Evolutionary conservation across 1,140 invertebrate genomes (phyloP).

Genomic region (Phymastichus coffea): DNA sequence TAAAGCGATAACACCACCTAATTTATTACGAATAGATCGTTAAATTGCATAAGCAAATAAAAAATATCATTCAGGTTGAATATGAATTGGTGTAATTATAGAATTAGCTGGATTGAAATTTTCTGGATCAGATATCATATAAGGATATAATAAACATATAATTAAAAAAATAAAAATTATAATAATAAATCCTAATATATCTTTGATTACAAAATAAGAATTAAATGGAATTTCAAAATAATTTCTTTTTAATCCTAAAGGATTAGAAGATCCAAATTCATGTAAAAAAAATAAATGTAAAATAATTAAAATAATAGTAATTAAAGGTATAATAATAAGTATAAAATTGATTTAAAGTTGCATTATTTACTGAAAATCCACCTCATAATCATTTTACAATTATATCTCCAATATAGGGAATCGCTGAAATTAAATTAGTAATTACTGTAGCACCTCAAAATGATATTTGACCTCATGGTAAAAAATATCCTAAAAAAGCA

Average conservation of each 20-base stretch:
- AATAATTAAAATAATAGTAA: slow-evolving; percentile 61
- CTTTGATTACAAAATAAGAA: slow-evolving; percentile 60
- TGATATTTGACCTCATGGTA: slow-evolving; percentile 41
- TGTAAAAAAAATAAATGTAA: slow-evolving; percentile 66
- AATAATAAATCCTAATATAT: slow-evolving; percentile 58
- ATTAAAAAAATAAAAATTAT: slow-evolving; percentile 53
- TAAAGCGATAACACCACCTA: slow-evolving; percentile 66
- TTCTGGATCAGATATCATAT: slow-evolving; percentile 63
- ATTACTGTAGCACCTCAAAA: slow-evolving; percentile 73
- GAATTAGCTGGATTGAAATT: slow-evolving; percentile 63
- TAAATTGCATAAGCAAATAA: slow-evolving; percentile 72
- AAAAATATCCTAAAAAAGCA: slow-evolving; percentile 66
- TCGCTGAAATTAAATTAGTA: slow-evolving; percentile 68
- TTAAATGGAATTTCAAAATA: slow-evolving; percentile 61
- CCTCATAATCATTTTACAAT: slow-evolving; percentile 69
- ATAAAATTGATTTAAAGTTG: slow-evolving; percentile 71
- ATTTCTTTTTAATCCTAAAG: slow-evolving; percentile 61
- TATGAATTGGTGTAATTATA: slow-evolving; percentile 65
- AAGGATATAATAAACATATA: slow-evolving; percentile 51
- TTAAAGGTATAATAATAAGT: slow-evolving; percentile 68
- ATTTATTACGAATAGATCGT: slow-evolving; percentile 70
- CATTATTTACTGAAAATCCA: slow-evolving; percentile 68
- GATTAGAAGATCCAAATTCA: slow-evolving; percentile 63
- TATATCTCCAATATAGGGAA: slow-evolving; percentile 62
- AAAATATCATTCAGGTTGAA: slow-evolving; percentile 74